A percentile compares a stretch with the other conserved stretches of the same genome.
phyloP scores from a whole-genome alignment of 2,888 invertebrate genomes.

The Heteromurus nitidus region DNA sequence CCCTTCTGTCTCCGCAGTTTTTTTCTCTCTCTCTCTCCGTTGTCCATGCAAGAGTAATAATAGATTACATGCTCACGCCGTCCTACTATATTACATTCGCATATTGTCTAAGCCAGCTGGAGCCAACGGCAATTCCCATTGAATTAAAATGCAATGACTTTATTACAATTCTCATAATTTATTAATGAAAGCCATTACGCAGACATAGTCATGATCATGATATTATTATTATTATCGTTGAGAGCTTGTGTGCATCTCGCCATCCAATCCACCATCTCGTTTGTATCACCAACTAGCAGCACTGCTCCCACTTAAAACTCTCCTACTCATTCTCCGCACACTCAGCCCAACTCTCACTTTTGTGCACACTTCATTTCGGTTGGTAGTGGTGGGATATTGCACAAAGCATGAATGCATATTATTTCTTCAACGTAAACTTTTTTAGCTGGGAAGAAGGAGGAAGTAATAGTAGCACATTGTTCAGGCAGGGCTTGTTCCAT shows the following conservation, averaged over 20 bases:
- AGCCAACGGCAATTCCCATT: conserved; percentile 61
- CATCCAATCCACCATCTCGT: background rate
- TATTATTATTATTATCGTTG: conserved; percentile 48
- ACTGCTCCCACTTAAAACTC: background rate
- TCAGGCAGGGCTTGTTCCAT: background rate
- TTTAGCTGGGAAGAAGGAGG: background rate
- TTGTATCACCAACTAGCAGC: background rate
- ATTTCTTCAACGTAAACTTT: conserved; percentile 17
- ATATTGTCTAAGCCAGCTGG: conserved; percentile 51
- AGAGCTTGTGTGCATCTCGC: conserved; percentile 23
- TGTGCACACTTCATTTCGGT: conserved; percentile 7
- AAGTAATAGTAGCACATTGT: conserved; percentile 3
- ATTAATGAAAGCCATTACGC: conserved; percentile 63
- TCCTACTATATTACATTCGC: conserved; percentile 38
- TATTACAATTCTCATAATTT: conserved; percentile 64
- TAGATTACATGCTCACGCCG: background rate
- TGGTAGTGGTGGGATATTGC: conserved; percentile 8
- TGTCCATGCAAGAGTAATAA: background rate
- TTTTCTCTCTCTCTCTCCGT: background rate
- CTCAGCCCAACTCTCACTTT: background rate
- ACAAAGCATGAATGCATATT: conserved; percentile 17
- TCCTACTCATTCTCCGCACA: background rate
- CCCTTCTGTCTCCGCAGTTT: background rate
- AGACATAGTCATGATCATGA: conserved; percentile 49
- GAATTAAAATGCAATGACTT: conserved; percentile 64